Percentiles rank a stretch among this genome's conserved stretches.
These are phyloP conservation scores for Monopis laevigella DNA, from an alignment of 2,888 invertebrate species.

Conservation along the genomic window DNA sequence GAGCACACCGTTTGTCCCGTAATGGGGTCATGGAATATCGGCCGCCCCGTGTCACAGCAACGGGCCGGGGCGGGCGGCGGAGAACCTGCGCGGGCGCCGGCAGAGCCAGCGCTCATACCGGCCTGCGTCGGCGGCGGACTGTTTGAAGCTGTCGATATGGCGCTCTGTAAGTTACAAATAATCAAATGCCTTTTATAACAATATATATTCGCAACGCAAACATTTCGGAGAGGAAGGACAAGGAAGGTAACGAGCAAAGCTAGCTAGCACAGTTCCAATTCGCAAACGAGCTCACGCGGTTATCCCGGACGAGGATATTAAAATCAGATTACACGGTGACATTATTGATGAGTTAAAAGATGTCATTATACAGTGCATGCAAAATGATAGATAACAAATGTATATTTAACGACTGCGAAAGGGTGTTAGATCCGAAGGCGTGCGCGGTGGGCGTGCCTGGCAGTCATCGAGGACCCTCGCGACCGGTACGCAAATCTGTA, in stretches of 20 bases:
- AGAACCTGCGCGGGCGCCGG: too few relatives aligned
- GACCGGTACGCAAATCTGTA: constrained; percentile 37
- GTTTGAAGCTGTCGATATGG: constrained; percentile 77
- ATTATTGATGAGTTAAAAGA: constrained; percentile 14
- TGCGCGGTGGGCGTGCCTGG: constrained; percentile 40
- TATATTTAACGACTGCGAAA: constrained; percentile 49
- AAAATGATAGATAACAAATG: constrained; percentile 39
- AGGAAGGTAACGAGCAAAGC: not conserved
- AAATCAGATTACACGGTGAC: not conserved
- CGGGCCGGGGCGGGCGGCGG: constrained; percentile 67
- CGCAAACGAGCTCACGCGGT: not conserved
- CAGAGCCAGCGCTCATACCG: constrained; percentile 63
- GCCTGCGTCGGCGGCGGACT: constrained; percentile 73
- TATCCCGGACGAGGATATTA: too few relatives aligned
- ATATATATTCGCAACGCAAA: constrained; percentile 8
- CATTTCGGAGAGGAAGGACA: not conserved
- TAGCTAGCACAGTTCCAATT: not conserved
- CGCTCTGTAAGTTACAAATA: constrained; percentile 68
- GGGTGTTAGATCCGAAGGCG: constrained; percentile 34
- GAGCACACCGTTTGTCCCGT: constrained; percentile 91
- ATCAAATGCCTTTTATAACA: constrained; percentile 65
- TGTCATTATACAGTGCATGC: constrained; percentile 18
- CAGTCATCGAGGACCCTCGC: constrained; percentile 9
- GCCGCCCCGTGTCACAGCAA: constrained; percentile 93
- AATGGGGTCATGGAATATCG: constrained; percentile 89